These are phyloP conservation scores for Pipistrellus pipistrellus DNA, from an alignment of 2,797 vertebrate species.

Conservation along the genomic window DNA sequence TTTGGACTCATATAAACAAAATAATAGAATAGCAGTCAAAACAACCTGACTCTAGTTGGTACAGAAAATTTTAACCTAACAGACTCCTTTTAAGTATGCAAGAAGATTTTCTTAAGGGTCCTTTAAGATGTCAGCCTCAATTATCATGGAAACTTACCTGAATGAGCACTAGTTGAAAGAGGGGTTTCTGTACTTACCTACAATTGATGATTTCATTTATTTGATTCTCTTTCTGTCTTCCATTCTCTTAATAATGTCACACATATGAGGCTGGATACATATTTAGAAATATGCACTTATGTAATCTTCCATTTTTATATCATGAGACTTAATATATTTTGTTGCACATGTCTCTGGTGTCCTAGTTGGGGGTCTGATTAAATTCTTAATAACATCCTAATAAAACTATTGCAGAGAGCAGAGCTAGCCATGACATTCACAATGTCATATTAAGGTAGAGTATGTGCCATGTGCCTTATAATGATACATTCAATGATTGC, in stretches of 20 bases:
- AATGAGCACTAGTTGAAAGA: not conserved
- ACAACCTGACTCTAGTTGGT: constrained; percentile 19
- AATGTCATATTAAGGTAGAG: not conserved
- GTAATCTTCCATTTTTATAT: constrained; percentile 54
- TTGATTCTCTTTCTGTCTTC: constrained; percentile 2
- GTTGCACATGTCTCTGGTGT: constrained; percentile 49
- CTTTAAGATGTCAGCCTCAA: not conserved
- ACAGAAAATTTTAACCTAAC: not conserved
- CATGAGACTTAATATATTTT: constrained; percentile 40
- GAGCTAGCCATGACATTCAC: not conserved
- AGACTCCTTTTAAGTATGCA: not conserved
- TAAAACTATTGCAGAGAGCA: constrained; percentile 3
- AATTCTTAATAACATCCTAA: constrained; percentile 52
- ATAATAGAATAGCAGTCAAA: constrained; percentile 20
- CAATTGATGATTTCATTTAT: not conserved
- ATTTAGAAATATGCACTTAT: constrained; percentile 44
- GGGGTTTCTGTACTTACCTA: not conserved
- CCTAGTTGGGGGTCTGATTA: constrained; percentile 55
- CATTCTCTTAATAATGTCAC: not conserved
- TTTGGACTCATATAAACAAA: constrained; percentile 34
- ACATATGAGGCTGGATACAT: not conserved
- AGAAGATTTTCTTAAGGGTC: not conserved
- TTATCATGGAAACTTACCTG: not conserved
- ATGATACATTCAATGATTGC: constrained; percentile 32
- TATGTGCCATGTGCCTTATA: not conserved